Conservation (phyloP, 2,888 invertebrate genomes). For the Ophion costatus region DNA sequence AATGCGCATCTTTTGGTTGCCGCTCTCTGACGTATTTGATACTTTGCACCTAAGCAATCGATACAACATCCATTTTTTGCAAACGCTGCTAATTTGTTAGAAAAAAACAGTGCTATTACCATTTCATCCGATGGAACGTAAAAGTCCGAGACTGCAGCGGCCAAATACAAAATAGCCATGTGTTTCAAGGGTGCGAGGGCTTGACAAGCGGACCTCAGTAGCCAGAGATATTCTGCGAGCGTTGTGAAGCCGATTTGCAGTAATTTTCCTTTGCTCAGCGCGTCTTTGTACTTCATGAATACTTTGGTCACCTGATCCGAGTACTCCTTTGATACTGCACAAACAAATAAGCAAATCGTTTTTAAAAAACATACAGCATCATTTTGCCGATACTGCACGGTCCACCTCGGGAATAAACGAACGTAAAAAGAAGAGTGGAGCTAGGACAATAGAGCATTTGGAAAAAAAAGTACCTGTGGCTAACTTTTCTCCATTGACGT, state of each 20-base stretch:
- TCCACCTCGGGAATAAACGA: neutral
- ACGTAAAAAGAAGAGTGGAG: neutral
- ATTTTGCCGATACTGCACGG: neutral
- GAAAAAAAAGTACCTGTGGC: slow-evolving; percentile 85
- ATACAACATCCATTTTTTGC: neutral
- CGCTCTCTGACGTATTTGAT: too few species aligned
- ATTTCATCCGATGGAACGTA: slow-evolving; percentile 97
- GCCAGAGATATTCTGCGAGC: slow-evolving; percentile 96
- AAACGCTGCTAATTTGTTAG: neutral
- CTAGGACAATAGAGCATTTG: neutral
- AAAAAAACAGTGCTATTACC: slow-evolving; percentile 85
- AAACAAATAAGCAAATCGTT: slow-evolving; percentile 32
- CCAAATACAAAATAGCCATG: slow-evolving; percentile 94
- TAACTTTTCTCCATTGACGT: slow-evolving; percentile 87
- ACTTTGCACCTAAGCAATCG: too few species aligned
- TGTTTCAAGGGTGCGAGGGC: slow-evolving; percentile 88
- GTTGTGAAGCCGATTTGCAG: slow-evolving; percentile 92
- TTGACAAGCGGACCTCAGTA: slow-evolving; percentile 92
- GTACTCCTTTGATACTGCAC: slow-evolving; percentile 89
- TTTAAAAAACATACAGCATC: neutral
- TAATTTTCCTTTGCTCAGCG: slow-evolving; percentile 89
- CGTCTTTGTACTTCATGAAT: slow-evolving; percentile 91
- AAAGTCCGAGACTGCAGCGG: slow-evolving; percentile 99
- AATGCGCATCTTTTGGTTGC: too few species aligned
- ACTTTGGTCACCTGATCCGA: slow-evolving; percentile 90